Evolutionary conservation across 2,888 invertebrate genomes (phyloP), one percentile per base, ranked within the genome.

Genomic region (Chymomyza procnemis): DNA sequence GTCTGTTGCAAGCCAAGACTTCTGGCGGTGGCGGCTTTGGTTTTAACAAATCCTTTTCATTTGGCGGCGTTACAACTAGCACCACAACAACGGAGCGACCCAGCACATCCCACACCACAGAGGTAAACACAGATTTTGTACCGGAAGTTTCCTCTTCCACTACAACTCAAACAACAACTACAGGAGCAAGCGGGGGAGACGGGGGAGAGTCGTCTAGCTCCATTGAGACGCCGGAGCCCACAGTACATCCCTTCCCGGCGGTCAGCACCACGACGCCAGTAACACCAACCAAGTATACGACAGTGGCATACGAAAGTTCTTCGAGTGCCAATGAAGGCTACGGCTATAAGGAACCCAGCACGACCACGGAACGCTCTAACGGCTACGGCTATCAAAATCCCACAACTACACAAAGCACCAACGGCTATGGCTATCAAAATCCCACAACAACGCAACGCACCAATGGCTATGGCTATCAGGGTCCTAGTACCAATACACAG

Each of bases 71-170:
- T n/a, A n/a, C n/a, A n/a, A 47, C 67, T 3, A 61, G 75, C 12
- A 61, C 81, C 6, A 74, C 78, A 12, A 68, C 83, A 0, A 86
- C 86, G 0, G 69, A 72, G 61, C 64, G 19, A 26, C 67, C 84
- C 2, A 61, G 62, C 4, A 75, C 75, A 0, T 48, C 61, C 47
- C 48, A 63, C 9, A 84, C 81, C 34, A 80, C 85, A 56, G 81
- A 81, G 86, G 81, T 81, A 81, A 86, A 79, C 85, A 86, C 81
- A 68, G 82, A 86, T 69, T 81, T 58, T 71, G 73, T 71, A 58
- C 79, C 85, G 76, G 81, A 81, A 48, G 75, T 69, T 73, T 79
- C 68, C 50, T 74, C 68, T 47, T 74, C 80, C 68, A 71, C 71
- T 63, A 71, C 71, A 61, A 73, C 81, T 84, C 86, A 81, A 74